A percentile compares a stretch with the other conserved stretches of the same genome.
These are phyloP conservation scores for Drosophila virilis DNA, from an alignment of 1,140 invertebrate genomes.

Conservation along the genomic window DNA sequence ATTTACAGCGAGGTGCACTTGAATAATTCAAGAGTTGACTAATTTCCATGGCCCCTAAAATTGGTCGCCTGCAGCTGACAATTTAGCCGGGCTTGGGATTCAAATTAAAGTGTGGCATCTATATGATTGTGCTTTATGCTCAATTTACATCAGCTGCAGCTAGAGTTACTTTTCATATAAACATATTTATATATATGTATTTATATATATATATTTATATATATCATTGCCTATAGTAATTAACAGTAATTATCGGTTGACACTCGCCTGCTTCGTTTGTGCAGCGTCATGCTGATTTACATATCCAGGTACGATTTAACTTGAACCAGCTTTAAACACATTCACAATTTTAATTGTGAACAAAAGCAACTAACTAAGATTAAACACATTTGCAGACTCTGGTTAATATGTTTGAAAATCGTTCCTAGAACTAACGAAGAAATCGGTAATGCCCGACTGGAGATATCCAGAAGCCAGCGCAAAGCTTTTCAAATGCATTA, in stretches of 20 bases:
- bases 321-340: not conserved
- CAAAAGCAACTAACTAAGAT: too few relatives aligned
- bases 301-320: too few relatives aligned
- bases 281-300: constrained; percentile 16
- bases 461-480: too few relatives aligned
- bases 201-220: not conserved
- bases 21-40: constrained; percentile 54
- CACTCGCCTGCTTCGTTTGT: not conserved
- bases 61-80: not conserved
- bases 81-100: not conserved
- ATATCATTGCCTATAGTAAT: not conserved
- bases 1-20: constrained; percentile 54
- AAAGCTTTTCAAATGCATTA: not conserved
- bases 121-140: too few relatives aligned
- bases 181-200: not conserved
- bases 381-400: too few relatives aligned
- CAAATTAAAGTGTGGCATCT: too few relatives aligned
- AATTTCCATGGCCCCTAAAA: not conserved
- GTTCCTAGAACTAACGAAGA: too few relatives aligned
- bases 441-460: too few relatives aligned
- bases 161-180: not conserved
- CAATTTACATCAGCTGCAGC: not conserved
- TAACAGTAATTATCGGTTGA: constrained; percentile 2
- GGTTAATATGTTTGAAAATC: too few relatives aligned
- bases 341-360: too few relatives aligned